Base-by-base conservation (phyloP, 2,888 invertebrate genomes). In the Cantharis lateralis region DNA sequence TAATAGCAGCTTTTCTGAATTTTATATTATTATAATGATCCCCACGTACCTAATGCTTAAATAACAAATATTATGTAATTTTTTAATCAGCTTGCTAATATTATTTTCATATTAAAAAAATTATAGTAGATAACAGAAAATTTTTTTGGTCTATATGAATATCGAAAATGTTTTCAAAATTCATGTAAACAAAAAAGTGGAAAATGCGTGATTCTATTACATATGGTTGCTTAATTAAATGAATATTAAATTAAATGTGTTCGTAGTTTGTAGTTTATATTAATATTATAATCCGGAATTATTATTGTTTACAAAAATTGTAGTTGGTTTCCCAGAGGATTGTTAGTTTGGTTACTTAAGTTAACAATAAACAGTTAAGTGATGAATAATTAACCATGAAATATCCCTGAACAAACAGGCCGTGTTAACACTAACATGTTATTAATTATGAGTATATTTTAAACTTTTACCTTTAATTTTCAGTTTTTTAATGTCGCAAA, bases 341-440 rank as follows among this genome's bases (percentile, higher is more conserved):
- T 73, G 24, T 16, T 62, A 62, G 62, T 73, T 73, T 62, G 73
- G 61, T 26, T 69, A 62, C 16, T 69, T 24, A 68, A 69, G 68
- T 73, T 73, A 73, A 69, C 73, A 62, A 61, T 69, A 73, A 62
- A 69, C 73, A 73, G 68, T 73, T 69, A 62, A 68, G 62, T 73
- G 69, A 28, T 68, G 62, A 62, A 69, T 73, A 73, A 73, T 73
- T 73, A 69, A 62, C 68, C 68, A 62, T 73, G 62, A 73, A 68
- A 68, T 68, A 68, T 18, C 15, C 32, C n/a, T 32, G n/a, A 73
- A 73, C 68, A 20, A 61, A 18, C 62, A 62, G 15, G 28, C 48
- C 28, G 48, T n/a, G 15, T 66, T 32, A 15, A 61, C 10, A 48
- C 48, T 32, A 48, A 48, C 3, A n/a, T 3, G 9, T 48, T n/a